These are phyloP conservation scores for Hydraecia micacea DNA, from an alignment of 2,888 invertebrate genomes.

Conservation along the genomic window DNA sequence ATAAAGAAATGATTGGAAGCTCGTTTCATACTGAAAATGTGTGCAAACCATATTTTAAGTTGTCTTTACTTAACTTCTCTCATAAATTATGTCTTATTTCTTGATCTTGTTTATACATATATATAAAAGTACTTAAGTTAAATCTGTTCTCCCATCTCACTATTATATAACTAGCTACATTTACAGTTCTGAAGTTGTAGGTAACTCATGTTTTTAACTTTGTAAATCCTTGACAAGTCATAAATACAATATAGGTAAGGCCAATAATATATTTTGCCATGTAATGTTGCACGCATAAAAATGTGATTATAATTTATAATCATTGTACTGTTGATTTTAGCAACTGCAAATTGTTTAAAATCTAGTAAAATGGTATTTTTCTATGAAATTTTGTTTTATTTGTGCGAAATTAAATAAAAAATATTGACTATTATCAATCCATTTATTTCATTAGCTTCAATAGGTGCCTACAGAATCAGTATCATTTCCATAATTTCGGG, in stretches of 20 bases:
- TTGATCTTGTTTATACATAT: conserved; percentile 9
- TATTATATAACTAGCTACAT: neutral
- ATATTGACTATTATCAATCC: conserved; percentile 28
- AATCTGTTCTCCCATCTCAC: neutral
- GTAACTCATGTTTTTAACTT: conserved; percentile 13
- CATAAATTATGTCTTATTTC: neutral
- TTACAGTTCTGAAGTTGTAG: conserved; percentile 6
- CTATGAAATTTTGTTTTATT: conserved; percentile 64
- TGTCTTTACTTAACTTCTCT: neutral
- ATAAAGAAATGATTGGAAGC: conserved; percentile 14
- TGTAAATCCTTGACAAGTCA: conserved; percentile 6
- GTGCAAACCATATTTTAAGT: conserved; percentile 15
- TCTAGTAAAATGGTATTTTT: conserved; percentile 71
- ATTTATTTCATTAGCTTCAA: conserved; percentile 53
- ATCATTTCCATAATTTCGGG: conserved; percentile 51
- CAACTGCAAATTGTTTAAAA: conserved; percentile 62
- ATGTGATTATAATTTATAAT: conserved; percentile 51
- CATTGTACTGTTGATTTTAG: conserved; percentile 51
- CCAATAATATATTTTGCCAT: conserved; percentile 34
- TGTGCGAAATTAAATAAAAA: conserved; percentile 32
- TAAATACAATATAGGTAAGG: conserved; percentile 4
- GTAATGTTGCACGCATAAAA: conserved; percentile 50
- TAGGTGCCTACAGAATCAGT: conserved; percentile 46
- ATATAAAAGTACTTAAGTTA: conserved; percentile 49
- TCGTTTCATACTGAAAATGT: conserved; percentile 25